These are phyloP conservation scores for Drosophila watanabei DNA, from an alignment of 1,140 invertebrate species.

Conservation along the genomic window DNA sequence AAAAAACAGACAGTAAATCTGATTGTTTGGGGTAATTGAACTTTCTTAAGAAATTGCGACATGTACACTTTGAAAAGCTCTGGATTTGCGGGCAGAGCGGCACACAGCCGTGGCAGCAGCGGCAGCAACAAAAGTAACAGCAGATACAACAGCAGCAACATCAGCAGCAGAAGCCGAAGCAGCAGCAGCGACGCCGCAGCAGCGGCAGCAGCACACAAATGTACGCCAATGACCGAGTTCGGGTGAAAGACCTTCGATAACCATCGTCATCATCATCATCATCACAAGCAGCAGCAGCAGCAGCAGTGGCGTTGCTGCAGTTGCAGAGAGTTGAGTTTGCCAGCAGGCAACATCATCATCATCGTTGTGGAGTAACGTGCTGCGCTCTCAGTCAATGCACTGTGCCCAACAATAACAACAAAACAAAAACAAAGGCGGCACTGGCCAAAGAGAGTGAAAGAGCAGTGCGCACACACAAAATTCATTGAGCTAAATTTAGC, in stretches of 20 bases:
- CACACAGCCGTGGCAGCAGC: constrained; percentile 57
- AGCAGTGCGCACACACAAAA: constrained; percentile 38
- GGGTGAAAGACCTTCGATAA: constrained; percentile 86
- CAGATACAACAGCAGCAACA: constrained; percentile 39
- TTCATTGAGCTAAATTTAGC: constrained; percentile 82
- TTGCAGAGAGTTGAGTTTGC: constrained; percentile 65
- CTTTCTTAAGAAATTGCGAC: constrained; percentile 86
- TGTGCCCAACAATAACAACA: constrained; percentile 70
- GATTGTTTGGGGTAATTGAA: constrained; percentile 86
- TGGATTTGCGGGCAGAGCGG: constrained; percentile 78
- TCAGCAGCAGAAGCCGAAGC: constrained; percentile 37
- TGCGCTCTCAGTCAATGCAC: constrained; percentile 74
- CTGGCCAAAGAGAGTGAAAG: constrained; percentile 38
- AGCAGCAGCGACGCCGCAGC: constrained; percentile 21
- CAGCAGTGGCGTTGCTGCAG: constrained; percentile 55
- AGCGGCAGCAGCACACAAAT: constrained; percentile 76
- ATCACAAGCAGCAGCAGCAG: constrained; percentile 61
- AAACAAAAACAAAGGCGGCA: constrained; percentile 71
- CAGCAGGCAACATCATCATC: constrained; percentile 62
- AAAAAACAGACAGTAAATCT: constrained; percentile 85
- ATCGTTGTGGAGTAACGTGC: constrained; percentile 47
- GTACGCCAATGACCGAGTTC: constrained; percentile 86
- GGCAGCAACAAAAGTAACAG: constrained; percentile 46
- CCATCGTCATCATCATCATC: constrained; percentile 83
- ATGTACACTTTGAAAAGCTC: constrained; percentile 85